A percentile compares a stretch with the other conserved stretches of the same genome.
Conservation (phyloP, 2,113 vertebrate genomes). For the Tragelaphus imberbis region DNA sequence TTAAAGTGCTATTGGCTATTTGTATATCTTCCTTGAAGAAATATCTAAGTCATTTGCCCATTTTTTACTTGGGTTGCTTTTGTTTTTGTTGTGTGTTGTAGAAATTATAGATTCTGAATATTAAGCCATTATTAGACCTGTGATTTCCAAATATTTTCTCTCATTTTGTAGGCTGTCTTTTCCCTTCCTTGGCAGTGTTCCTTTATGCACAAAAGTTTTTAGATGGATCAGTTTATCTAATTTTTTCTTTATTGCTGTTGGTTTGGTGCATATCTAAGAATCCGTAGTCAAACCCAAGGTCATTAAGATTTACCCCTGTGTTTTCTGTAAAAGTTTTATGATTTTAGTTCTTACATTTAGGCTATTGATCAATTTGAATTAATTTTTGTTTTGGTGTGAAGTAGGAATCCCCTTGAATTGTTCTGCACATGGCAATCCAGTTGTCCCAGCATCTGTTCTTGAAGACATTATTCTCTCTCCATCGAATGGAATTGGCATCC, state of each 20-base stretch:
- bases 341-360: neutral
- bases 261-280: neutral
- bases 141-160: constrained; percentile 1
- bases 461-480: neutral
- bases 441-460: neutral
- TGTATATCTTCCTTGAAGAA: neutral
- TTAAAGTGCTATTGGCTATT: neutral
- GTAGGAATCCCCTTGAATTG: neutral
- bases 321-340: constrained; percentile 1
- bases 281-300: neutral
- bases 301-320: neutral
- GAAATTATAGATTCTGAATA: neutral
- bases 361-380: neutral
- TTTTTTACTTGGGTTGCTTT: neutral
- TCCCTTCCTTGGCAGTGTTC: neutral
- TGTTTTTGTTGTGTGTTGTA: neutral
- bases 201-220: neutral
- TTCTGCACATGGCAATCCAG: neutral
- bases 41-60: neutral
- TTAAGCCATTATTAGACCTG: neutral
- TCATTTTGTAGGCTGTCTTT: neutral
- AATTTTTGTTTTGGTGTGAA: neutral
- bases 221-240: neutral
- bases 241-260: neutral
- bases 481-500: neutral